Evolutionary conservation across 2,113 vertebrate species (phyloP).

Genomic region (Antidorcas marsupialis): DNA sequence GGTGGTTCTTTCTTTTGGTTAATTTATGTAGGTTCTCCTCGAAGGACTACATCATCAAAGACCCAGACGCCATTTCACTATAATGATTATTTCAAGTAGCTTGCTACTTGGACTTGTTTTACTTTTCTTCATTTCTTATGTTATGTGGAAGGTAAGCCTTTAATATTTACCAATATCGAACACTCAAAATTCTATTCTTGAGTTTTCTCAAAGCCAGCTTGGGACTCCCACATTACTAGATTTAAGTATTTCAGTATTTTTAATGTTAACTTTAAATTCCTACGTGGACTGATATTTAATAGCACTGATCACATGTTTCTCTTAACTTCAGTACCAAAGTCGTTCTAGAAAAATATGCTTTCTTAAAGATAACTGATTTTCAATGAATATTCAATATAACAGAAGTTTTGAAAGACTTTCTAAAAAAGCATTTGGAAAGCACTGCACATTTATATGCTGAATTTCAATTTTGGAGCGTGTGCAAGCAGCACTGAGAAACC

Average conservation of each 20-base stretch:
- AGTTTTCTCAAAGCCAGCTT: not conserved
- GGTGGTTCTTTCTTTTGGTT: slow-evolving; percentile 14
- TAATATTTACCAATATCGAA: not conserved
- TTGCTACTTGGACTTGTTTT: slow-evolving; percentile 86
- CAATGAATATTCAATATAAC: not conserved
- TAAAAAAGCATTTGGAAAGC: not conserved
- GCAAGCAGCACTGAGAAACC: not conserved
- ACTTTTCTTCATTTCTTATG: slow-evolving; percentile 84
- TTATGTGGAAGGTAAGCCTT: slow-evolving; percentile 91
- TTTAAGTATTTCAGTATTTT: not conserved
- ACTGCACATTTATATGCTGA: not conserved
- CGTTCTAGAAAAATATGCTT: slow-evolving; percentile 9
- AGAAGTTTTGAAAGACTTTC: not conserved
- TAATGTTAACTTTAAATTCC: not conserved
- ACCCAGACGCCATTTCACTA: slow-evolving; percentile 80
- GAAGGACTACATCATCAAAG: slow-evolving; percentile 90
- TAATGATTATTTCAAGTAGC: slow-evolving; percentile 85
- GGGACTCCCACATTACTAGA: not conserved
- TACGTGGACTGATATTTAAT: not conserved
- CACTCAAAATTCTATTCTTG: not conserved
- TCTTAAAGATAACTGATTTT: not conserved
- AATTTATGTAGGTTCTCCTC: slow-evolving; percentile 83
- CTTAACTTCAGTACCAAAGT: not conserved
- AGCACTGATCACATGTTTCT: not conserved
- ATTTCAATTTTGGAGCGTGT: not conserved